Base-by-base conservation (phyloP, 2,797 vertebrate species). In the Setipinna tenuifilis region DNA sequence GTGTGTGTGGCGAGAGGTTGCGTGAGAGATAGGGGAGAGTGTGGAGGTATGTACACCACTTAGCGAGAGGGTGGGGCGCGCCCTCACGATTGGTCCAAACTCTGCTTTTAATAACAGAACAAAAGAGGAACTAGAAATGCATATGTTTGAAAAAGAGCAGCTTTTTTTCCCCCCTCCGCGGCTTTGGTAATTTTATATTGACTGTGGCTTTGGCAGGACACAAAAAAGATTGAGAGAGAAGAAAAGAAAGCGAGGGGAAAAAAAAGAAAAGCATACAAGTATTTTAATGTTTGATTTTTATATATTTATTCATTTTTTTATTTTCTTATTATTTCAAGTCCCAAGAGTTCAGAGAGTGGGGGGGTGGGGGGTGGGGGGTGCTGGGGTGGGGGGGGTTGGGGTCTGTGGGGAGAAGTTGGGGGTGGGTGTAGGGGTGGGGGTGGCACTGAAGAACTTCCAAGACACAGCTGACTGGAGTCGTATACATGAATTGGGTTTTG, bases 31-130 rank as follows among this genome's bases (percentile, higher is more conserved):
- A 78, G 91, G 87, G 59, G 62, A 88, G 91, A 91, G 90, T 88
- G 92, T 91, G 91, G 91, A 93, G 92, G 92, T 94, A 93, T 93
- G 91, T 89, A 86, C 90, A 86, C 90, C 90, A 84, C 87, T 91
- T 71, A 2, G 91, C 90, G 92, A 17, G 87, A 65, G 89, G 92
- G 92, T 65, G 86, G 90, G 91, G 90, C 88, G 89, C 87, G 93
- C 92, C 88, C 91, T 90, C 91, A 92, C 94, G 92, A 96, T 95
- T 94, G 94, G 92, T 93, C 87, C 90, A 92, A 95, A 89, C 93
- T 93, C 95, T 96, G 95, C 94, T 96, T 96, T 96, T 95, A 96
- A 96, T 96, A 96, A 96, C 92, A 93, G 94, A 95, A 96, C 95
- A 95, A 95, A 96, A 95, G 94, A 93, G 91, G 93, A 95, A 95